A percentile compares a stretch with the other conserved stretches of the same genome.
These are phyloP conservation scores for Ramphastos sulfuratus DNA, from an alignment of 2,113 vertebrate species.

Conservation along the genomic window DNA sequence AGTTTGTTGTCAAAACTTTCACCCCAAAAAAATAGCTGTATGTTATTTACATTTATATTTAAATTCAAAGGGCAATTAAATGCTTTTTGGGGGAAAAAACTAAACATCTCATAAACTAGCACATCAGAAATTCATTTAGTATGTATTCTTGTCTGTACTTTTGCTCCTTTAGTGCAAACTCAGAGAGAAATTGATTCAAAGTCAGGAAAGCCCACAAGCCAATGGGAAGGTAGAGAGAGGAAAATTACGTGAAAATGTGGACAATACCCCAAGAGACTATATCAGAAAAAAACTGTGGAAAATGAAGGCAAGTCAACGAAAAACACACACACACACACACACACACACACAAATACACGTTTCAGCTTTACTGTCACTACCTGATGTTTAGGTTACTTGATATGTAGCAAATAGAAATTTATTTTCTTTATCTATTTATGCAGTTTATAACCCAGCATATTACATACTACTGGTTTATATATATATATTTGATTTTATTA, in stretches of 20 bases:
- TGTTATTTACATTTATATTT: accelerated
- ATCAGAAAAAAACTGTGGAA: not conserved
- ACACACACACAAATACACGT: accelerated
- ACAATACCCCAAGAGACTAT: not conserved
- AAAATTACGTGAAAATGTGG: not conserved
- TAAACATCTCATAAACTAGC: not conserved
- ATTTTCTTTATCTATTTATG: not conserved
- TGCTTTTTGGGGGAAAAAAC: accelerated
- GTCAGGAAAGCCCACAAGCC: not conserved
- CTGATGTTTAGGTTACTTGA: not conserved
- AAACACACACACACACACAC: not conserved
- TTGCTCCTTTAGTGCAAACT: not conserved
- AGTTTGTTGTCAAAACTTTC: not conserved
- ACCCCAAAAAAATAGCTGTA: not conserved
- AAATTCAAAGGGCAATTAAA: not conserved
- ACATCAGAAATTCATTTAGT: not conserved
- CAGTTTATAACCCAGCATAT: not conserved
- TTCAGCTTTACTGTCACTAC: not conserved
- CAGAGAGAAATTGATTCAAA: not conserved
- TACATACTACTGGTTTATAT: not conserved
- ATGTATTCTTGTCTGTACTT: not conserved
- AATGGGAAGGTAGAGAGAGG: accelerated
- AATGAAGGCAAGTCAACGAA: not conserved
- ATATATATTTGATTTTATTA: too few relatives aligned
- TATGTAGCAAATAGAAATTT: not conserved